Conservation (phyloP, 2,113 vertebrate genomes). For the Embiotoca jacksoni region DNA sequence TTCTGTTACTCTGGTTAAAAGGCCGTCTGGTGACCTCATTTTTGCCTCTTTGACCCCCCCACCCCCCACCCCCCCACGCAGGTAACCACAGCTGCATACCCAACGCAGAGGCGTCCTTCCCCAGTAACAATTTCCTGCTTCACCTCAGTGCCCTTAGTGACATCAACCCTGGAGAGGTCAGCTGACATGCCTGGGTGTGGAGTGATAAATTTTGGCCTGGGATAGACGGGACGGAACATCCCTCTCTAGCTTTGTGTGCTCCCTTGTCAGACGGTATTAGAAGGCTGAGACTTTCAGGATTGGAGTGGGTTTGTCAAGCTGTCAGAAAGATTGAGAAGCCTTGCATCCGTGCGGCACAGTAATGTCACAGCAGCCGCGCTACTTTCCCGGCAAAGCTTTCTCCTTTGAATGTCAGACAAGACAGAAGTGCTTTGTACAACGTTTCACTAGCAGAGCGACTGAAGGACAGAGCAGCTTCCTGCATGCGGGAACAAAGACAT, state of each 20-base stretch:
- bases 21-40: not conserved
- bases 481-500: not conserved
- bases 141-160: constrained; percentile 92
- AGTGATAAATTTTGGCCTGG: constrained; percentile 52
- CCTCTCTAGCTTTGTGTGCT: constrained; percentile 52
- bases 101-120: constrained; percentile 95
- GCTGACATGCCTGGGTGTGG: constrained; percentile 63
- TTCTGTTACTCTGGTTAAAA: not conserved
- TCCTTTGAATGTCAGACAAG: constrained; percentile 38
- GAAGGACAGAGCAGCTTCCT: constrained; percentile 10
- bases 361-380: constrained; percentile 54
- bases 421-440: constrained; percentile 30
- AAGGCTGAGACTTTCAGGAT: constrained; percentile 63
- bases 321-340: constrained; percentile 79
- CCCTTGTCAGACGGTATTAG: constrained; percentile 70
- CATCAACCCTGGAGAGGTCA: constrained; percentile 94
- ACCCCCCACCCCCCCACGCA: constrained; percentile 58
- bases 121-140: constrained; percentile 95
- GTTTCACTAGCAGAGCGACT: constrained; percentile 25
- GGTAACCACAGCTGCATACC: constrained; percentile 99
- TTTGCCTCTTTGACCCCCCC: constrained; percentile 4
- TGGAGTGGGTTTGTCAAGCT: constrained; percentile 75
- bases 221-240: constrained; percentile 49
- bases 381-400: constrained; percentile 35
- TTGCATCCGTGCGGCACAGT: constrained; percentile 61